Evolutionary conservation across 2,888 invertebrate genomes (phyloP).

Genomic region (Ophion slaviceki): DNA sequence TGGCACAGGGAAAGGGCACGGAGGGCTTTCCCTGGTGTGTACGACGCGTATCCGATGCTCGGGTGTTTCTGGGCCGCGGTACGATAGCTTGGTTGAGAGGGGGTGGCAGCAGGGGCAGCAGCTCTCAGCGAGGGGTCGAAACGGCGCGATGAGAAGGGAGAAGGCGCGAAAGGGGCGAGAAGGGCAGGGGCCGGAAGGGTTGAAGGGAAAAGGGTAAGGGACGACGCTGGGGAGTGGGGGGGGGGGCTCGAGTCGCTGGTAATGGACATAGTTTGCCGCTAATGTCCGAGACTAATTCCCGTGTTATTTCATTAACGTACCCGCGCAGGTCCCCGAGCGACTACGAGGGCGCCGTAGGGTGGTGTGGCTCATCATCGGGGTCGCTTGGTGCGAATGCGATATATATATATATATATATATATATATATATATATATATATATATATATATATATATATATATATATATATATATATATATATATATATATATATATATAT

Average conservation of each 20-base stretch:
- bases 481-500: conserved; percentile 56
- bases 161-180: conserved; percentile 11
- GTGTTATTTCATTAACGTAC: conserved; percentile 84
- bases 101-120: not conserved
- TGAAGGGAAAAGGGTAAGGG: not conserved
- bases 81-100: not conserved
- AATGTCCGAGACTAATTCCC: conserved; percentile 84
- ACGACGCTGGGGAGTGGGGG: no score
- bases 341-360: conserved; percentile 59
- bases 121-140: not conserved
- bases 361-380: not conserved
- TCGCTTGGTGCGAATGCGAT: conserved; percentile 53
- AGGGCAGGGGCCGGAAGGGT: conserved; percentile 3
- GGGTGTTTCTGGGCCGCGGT: no score
- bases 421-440: conserved; percentile 49
- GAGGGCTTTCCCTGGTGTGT: no score
- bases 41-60: no score
- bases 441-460: no score
- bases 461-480: no score
- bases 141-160: not conserved
- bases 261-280: conserved; percentile 83
- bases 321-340: conserved; percentile 80
- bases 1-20: no score
- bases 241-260: conserved; percentile 67
- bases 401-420: conserved; percentile 60